These are phyloP conservation scores for Ectemnius cavifrons DNA, from an alignment of 2,888 invertebrate species.

Conservation along the genomic window DNA sequence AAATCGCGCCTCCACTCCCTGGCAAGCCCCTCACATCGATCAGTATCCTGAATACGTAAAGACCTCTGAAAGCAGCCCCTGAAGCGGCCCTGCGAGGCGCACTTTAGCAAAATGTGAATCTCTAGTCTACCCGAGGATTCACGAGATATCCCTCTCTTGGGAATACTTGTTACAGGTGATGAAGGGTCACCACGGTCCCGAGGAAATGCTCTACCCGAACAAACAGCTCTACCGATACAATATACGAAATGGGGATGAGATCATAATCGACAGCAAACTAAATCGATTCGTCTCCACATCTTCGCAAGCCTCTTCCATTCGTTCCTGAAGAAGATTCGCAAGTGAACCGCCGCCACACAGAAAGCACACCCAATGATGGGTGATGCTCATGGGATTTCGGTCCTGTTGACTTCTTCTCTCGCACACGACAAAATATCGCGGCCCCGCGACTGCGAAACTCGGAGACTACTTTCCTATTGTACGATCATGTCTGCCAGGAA, in stretches of 20 bases:
- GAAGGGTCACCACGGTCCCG: slow-evolving; percentile 83
- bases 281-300: slow-evolving; percentile 78
- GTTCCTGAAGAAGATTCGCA: slow-evolving; percentile 69
- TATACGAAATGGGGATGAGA: slow-evolving; percentile 93
- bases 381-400: slow-evolving; percentile 27
- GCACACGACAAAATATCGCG: background rate
- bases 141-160: no score
- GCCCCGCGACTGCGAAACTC: slow-evolving; percentile 3
- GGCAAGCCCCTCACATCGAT: background rate
- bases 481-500: slow-evolving; percentile 24
- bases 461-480: slow-evolving; percentile 7
- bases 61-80: background rate
- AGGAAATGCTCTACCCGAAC: slow-evolving; percentile 93
- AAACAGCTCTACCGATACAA: slow-evolving; percentile 95
- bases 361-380: slow-evolving; percentile 37
- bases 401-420: slow-evolving; percentile 35
- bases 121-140: background rate
- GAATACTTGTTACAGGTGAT: slow-evolving; percentile 73
- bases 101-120: background rate
- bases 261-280: slow-evolving; percentile 90
- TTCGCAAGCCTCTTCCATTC: slow-evolving; percentile 71
- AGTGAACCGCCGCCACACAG: slow-evolving; percentile 46
- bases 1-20: slow-evolving; percentile 15
- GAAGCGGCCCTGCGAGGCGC: background rate
- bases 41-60: background rate